Base-by-base conservation (phyloP, 1,140 invertebrate species). In the Phymastichus coffea region DNA sequence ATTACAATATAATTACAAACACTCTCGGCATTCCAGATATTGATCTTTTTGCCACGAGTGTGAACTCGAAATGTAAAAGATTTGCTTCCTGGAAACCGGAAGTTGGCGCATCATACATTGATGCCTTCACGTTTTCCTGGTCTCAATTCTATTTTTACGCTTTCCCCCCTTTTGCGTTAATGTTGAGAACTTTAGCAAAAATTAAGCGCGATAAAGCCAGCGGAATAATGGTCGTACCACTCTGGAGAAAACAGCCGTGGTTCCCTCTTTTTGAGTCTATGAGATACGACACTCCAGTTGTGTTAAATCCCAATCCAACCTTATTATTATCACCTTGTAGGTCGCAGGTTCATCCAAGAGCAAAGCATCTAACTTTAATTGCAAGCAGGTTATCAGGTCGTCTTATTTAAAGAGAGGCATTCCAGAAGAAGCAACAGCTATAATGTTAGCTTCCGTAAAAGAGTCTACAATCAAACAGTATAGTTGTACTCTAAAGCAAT, bases 291-390 rank as follows among this genome's bases (percentile, higher is more conserved):
- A 25, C 63, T 8, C 15, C 14, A 57, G 64, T 12, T 15, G 40
- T 12, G 61, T 68, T 26, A 41, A 22, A 55, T 35, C 62, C 61
- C 14, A 44, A 23, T 57, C 37, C 44, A 22, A 14, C 63, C 12
- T 44, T 63, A 26, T 44, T 64, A 10, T 33, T 66, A 19, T 66
- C 54, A 37, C 56, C 58, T 49, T 66, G 56, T 22, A 64, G 57
- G 35, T 23, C n/a, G 15, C 46, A 54, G 10, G 55, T 63, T 10
- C 52, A 41, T 15, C 33, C 57, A 3, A 19, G 10, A 2, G 26
- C 4, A 22, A 30, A 43, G 9, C 57, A 47, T 55, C 35, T 46
- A 2, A 28, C 52, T 15, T 35, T 68, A 43, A 51, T 22, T 64
- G 52, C n/a, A 25, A 49, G 33, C 10, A 56, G 20, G 22, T 4